Evolutionary conservation across 1,140 invertebrate genomes (phyloP).

Genomic region (Aphidius ervi): DNA sequence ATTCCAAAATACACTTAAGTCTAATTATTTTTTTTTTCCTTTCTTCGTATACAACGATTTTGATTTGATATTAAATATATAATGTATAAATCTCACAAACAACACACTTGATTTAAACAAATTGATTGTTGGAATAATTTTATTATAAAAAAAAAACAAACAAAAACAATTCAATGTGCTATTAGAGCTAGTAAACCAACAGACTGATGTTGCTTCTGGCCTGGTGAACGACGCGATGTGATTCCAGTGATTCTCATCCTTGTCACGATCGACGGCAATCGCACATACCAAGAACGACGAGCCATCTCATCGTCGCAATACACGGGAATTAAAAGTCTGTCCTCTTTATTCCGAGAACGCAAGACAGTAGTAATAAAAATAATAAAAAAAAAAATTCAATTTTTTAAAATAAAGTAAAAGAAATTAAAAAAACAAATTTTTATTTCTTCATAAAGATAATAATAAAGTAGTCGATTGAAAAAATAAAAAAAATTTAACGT

Average conservation of each 20-base stretch:
- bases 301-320: constrained; percentile 14
- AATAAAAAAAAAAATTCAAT: neutral
- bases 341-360: neutral
- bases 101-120: no score
- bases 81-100: no score
- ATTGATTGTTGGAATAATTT: no score
- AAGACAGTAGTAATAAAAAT: neutral
- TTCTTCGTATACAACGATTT: no score
- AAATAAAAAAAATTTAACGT: no score
- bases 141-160: no score
- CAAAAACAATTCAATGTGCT: no score
- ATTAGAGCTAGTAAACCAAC: neutral
- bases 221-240: constrained; percentile 6
- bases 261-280: constrained; percentile 13
- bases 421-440: no score
- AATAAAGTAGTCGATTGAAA: no score
- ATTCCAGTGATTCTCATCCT: constrained; percentile 22
- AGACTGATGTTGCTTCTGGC: neutral
- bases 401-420: neutral
- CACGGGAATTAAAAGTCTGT: neutral
- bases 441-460: no score
- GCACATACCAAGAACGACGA: constrained; percentile 13
- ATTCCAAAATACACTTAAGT: constrained; percentile 2
- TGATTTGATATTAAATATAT: no score
- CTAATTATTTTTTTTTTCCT: no score